Evolutionary conservation across 2,797 vertebrate genomes (phyloP), one percentile per base, ranked within the genome.

Genomic region (Brachyalestes nurse): DNA sequence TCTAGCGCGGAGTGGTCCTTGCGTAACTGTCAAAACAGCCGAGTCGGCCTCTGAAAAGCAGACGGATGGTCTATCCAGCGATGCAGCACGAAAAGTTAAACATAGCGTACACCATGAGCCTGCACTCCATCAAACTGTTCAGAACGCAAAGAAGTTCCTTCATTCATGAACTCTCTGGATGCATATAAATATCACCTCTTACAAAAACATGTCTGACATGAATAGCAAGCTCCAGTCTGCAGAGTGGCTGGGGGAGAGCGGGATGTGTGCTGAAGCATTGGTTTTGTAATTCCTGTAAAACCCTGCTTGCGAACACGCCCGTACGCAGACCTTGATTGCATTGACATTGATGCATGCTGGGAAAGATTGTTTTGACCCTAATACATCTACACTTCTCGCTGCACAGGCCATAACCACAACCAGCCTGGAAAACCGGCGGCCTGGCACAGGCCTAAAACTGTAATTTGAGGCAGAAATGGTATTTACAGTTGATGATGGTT

Each of bases 381-480:
- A 53, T 77, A 84, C 71, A 73, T 38, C 78, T 78, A 42, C 53
- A 14, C 78, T 51, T 47, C 76, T 72, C 49, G 14, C 71, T 75
- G 70, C 74, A 76, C 78, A 49, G 57, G 64, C 75, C 57, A 76
- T 73, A 87, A 86, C 84, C 83, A 66, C 53, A 78, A 65, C 75
- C 64, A 28, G 62, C 45, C 79, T 73, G 19, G 71, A 78, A 81
- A 72, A 77, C 58, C 67, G 83, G 75, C 83, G 84, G 79, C 82
- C 87, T 79, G 75, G 85, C 77, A 67, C 25, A 64, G 81, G 60
- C 55, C 80, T 79, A 80, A 74, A 83, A 83, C 82, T 87, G 78
- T 86, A 84, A 87, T 87, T 90, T 87, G 69, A 60, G 70, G 74
- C 61, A 72, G 86, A 89, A 87, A 80, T 79, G 79, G 73, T 79